Evolutionary conservation across 2,797 vertebrate species (phyloP).

Genomic region (Ctenopoma multispine): DNA sequence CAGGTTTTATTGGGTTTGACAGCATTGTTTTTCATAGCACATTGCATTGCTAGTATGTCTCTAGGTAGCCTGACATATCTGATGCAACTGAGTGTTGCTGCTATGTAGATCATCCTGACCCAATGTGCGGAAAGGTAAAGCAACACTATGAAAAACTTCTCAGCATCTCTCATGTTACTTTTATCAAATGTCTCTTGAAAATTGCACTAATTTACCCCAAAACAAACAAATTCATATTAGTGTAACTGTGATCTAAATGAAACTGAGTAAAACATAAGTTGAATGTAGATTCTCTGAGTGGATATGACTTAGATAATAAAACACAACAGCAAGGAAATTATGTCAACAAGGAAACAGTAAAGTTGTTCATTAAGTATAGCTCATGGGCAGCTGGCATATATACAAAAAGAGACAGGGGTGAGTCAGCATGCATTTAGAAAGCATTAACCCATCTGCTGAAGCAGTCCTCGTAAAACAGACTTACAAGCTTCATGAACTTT

Average conservation of each 20-base stretch:
- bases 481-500: conserved; percentile 70
- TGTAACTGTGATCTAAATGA: conserved; percentile 20
- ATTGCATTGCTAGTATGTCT: no score
- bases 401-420: conserved; percentile 36
- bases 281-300: conserved; percentile 1
- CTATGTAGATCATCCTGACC: background rate
- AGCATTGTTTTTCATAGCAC: background rate
- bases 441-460: conserved; percentile 74
- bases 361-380: conserved; percentile 52
- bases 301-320: conserved; percentile 39
- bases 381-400: conserved; percentile 32
- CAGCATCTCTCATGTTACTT: background rate
- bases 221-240: conserved; percentile 24
- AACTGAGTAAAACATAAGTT: conserved; percentile 17
- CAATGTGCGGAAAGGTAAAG: conserved; percentile 3
- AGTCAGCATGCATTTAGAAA: conserved; percentile 71
- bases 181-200: conserved; percentile 23
- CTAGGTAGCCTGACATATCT: no score
- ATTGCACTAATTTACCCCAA: conserved; percentile 4
- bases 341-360: conserved; percentile 48
- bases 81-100: background rate
- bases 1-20: conserved; percentile 1
- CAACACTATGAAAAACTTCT: background rate
- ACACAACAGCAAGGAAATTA: conserved; percentile 29
- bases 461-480: conserved; percentile 61